Evolutionary conservation across 2,797 vertebrate genomes (phyloP), one percentile per base, ranked within the genome.

Genomic region (Myiotriccus ornatus): DNA sequence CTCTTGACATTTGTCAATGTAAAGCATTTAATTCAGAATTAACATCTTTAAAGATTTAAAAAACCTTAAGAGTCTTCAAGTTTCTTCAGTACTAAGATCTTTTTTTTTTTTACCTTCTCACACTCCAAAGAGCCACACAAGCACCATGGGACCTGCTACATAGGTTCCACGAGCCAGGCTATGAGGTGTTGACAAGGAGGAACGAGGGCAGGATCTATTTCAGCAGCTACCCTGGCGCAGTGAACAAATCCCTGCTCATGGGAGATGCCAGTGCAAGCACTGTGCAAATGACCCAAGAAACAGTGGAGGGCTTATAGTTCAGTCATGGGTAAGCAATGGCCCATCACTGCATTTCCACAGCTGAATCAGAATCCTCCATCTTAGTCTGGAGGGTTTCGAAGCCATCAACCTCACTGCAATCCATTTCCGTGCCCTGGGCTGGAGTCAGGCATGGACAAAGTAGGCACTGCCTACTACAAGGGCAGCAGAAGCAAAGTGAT

Each of bases 201-300:
- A 53, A 52, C 0, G 0, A 49, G 43, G 46, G n/a, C 50, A 46
- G 10, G 0, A 35, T 17, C n/a, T n/a, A 21, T 22, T 23, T 47
- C 28, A 24, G 92, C 50, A 39, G 67, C 44, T 53, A 25, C 30
- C n/a, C 44, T 4, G 24, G 37, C 68, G 88, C 46, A 49, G 79
- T 39, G 80, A 67, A 35, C n/a, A 49, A 59, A 52, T 23, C 44
- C 5, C 73, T 10, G 74, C 52, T 14, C 28, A 0, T 1, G 2
- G 34, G 35, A 39, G 32, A 74, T 0, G 0, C 19, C 1, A 0
- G 37, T 1, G 0, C 46, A 52, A 73, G 43, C 70, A 28, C 3
- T 0, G 0, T 2, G 2, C 1, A 0, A 55, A 25, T 1, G 34
- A 22, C 18, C 32, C 1, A 0, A 49, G 32, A 37, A 65, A 34